Evolutionary conservation across 2,797 vertebrate species (phyloP), one percentile per base, ranked within the genome.

Genomic region (Cyprinella venusta): DNA sequence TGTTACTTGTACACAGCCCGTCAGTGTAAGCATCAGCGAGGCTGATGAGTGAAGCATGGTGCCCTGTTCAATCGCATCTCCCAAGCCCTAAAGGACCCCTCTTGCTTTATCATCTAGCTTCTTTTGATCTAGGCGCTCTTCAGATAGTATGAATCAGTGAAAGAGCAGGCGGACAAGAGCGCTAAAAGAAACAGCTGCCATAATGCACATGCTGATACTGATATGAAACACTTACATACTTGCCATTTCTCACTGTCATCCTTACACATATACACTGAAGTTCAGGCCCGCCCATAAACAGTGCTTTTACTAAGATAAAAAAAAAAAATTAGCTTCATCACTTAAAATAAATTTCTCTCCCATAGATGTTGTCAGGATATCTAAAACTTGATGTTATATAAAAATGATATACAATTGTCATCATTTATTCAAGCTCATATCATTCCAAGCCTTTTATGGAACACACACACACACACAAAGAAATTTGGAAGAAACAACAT

Each of bases 1-100:
- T 70, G 90, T 92, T 93, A 90, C 96, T 91, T 97, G 96, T 96
- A 94, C 91, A 93, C 93, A 93, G 86, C 93, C 94, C 93, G 95
- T 97, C 96, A 97, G 94, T 30, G 45, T 89, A 89, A 94, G 93
- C 91, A 89, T 94, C 93, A 91, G 92, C 88, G 92, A 93, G 78
- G 89, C 85, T 97, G 97, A 98, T 97, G 96, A 97, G 96, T 96
- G 94, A 94, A 96, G 93, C 92, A 91, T 92, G 93, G 92, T 93
- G 91, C 94, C 91, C 90, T 84, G 96, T 91, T 90, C 90, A 86
- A 91, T 94, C 90, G 91, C 92, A 94, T 96, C 94, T 94, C 85
- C 86, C 91, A 93, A 94, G 95, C 93, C 96, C 94, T 93, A 93
- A 91, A 93, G 92, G 90, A 92, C 93, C 94, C 92, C 93, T 94